These are phyloP conservation scores for Cheirogaleus major DNA, from an alignment of 2,797 vertebrate species.

Conservation along the genomic window DNA sequence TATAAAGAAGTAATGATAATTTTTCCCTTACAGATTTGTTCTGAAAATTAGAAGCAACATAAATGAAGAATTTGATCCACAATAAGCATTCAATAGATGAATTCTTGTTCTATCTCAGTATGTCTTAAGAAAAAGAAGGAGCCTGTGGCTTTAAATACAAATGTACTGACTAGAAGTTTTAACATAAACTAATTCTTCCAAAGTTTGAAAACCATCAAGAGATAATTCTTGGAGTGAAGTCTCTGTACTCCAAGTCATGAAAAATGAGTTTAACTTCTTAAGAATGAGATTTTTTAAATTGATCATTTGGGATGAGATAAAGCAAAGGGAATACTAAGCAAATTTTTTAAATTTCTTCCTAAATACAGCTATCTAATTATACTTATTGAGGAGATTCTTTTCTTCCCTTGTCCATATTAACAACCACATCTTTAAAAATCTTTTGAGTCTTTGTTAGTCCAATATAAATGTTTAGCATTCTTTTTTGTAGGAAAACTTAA, in stretches of 20 bases:
- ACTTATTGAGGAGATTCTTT: constrained; percentile 8
- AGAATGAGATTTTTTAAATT: constrained; percentile 50
- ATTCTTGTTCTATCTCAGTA: neutral
- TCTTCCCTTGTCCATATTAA: constrained; percentile 50
- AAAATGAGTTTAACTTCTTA: constrained; percentile 73
- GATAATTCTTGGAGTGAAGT: constrained; percentile 60
- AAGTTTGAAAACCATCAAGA: constrained; percentile 49
- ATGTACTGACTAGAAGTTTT: constrained; percentile 58
- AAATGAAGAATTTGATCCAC: constrained; percentile 63
- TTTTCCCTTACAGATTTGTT: constrained; percentile 32
- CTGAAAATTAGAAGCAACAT: constrained; percentile 58
- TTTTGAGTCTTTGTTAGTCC: constrained; percentile 29
- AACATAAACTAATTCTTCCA: constrained; percentile 57
- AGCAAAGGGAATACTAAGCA: constrained; percentile 57
- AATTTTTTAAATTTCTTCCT: constrained; percentile 43
- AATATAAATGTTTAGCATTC: neutral
- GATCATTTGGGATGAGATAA: constrained; percentile 43
- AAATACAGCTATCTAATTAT: constrained; percentile 51
- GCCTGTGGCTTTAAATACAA: constrained; percentile 65
- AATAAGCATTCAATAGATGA: constrained; percentile 5
- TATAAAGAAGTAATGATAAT: neutral
- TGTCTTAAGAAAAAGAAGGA: constrained; percentile 54
- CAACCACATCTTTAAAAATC: neutral
- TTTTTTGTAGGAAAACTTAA: neutral
- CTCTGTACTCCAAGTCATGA: neutral